Conservation (phyloP, 2,888 invertebrate genomes). For the Petrolisthes manimaculis region DNA sequence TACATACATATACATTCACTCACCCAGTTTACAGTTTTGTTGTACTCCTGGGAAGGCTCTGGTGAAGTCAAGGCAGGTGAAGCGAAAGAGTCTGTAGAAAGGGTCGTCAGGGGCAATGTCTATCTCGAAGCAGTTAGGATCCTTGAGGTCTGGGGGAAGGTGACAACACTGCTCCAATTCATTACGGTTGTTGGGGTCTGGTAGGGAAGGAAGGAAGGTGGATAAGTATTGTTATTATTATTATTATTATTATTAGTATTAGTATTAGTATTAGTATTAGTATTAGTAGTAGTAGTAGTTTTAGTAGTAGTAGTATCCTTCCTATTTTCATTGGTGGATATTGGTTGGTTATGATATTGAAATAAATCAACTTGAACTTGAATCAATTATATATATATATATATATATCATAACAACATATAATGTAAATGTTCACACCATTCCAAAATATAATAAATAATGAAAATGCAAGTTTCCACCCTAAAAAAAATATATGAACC, state of each 20-base stretch:
- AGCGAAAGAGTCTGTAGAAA: conserved; percentile 44
- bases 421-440: no score
- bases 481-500: no score
- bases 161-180: conserved; percentile 34
- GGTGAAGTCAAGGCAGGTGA: conserved; percentile 80
- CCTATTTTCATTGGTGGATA: background rate
- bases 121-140: conserved; percentile 45
- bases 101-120: conserved; percentile 30
- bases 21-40: conserved; percentile 87
- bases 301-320: background rate
- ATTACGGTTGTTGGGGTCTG: conserved; percentile 20
- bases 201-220: background rate
- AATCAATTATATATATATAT: no score
- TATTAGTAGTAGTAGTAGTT: no score
- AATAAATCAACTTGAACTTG: background rate
- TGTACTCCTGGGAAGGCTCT: conserved; percentile 88
- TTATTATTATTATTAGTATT: no score
- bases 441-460: no score
- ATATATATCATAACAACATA: no score
- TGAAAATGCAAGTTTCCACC: no score
- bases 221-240: background rate
- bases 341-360: background rate
- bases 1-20: no score
- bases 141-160: conserved; percentile 3
- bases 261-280: no score